A percentile compares a stretch with the other conserved stretches of the same genome.
phyloP scores from a whole-genome alignment of 2,797 vertebrate species.

The Vireo griseus region DNA sequence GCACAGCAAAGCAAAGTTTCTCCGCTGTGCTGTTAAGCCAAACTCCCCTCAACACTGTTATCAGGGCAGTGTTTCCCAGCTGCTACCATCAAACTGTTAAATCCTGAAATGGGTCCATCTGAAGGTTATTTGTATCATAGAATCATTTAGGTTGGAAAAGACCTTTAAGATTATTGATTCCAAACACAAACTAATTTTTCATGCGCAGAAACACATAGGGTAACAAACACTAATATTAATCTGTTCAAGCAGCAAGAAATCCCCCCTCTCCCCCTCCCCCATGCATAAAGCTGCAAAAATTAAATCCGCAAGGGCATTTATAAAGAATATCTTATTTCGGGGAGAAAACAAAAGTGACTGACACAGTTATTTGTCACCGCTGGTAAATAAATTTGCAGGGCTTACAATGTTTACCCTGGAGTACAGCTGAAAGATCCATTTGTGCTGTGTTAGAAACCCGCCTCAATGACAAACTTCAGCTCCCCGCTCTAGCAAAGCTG shows the following conservation, averaged over 20 bases:
- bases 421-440: conserved; percentile 54
- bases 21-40: background rate
- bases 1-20: background rate
- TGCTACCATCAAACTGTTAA: background rate
- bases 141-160: background rate
- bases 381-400: conserved; percentile 59
- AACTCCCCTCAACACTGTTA: background rate
- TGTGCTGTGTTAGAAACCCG: conserved; percentile 54
- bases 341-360: conserved; percentile 19
- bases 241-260: background rate
- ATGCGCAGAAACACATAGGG: background rate
- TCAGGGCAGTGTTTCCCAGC: background rate
- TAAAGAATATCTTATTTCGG: conserved; percentile 21
- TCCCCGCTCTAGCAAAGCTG: conserved; percentile 45
- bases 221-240: background rate
- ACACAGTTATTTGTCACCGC: conserved; percentile 41
- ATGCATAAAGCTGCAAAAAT: conserved; percentile 15
- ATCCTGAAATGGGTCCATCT: background rate
- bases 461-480: conserved; percentile 64
- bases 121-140: background rate
- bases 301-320: conserved; percentile 42
- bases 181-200: background rate
- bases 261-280: too few species aligned
- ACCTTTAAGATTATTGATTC: background rate
- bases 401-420: conserved; percentile 49